These are phyloP conservation scores for Temnothorax unifasciatus DNA, from an alignment of 2,888 invertebrate species.

Conservation along the genomic window DNA sequence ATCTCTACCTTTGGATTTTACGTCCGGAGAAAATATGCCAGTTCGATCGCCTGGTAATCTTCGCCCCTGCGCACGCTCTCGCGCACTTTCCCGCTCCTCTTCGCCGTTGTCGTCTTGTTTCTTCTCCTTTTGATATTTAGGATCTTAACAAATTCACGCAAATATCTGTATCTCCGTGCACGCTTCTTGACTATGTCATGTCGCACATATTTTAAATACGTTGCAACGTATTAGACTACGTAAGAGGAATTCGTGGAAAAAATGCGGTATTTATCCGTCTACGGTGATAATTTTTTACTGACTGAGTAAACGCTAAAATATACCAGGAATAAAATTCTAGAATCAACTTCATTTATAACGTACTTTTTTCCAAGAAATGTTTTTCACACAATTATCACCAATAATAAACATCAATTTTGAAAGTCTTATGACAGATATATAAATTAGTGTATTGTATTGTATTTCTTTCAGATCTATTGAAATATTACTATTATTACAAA, in stretches of 20 bases:
- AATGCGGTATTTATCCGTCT: not conserved
- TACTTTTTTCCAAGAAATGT: not conserved
- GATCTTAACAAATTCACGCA: slow-evolving; percentile 12
- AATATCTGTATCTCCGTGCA: slow-evolving; percentile 1
- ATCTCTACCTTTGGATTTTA: slow-evolving; percentile 75
- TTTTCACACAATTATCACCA: not conserved
- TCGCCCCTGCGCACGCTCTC: slow-evolving; percentile 36
- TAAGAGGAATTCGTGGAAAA: slow-evolving; percentile 23
- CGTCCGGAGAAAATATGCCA: slow-evolving; percentile 70
- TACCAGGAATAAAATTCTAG: not conserved
- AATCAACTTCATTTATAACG: not conserved
- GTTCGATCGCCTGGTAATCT: slow-evolving; percentile 54
- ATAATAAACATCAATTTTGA: not conserved
- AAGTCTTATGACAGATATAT: not conserved
- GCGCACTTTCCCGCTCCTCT: not conserved
- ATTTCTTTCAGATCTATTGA: not conserved
- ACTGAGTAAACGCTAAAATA: not conserved
- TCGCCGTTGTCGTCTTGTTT: not conserved
- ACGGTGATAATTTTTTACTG: not conserved
- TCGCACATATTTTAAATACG: slow-evolving; percentile 10
- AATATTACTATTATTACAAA: not conserved
- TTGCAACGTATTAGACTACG: not conserved
- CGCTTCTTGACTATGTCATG: not conserved
- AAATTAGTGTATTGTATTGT: not conserved
- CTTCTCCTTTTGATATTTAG: not conserved